Base-by-base conservation (phyloP, 2,797 vertebrate species). In the Siniperca scherzeri region DNA sequence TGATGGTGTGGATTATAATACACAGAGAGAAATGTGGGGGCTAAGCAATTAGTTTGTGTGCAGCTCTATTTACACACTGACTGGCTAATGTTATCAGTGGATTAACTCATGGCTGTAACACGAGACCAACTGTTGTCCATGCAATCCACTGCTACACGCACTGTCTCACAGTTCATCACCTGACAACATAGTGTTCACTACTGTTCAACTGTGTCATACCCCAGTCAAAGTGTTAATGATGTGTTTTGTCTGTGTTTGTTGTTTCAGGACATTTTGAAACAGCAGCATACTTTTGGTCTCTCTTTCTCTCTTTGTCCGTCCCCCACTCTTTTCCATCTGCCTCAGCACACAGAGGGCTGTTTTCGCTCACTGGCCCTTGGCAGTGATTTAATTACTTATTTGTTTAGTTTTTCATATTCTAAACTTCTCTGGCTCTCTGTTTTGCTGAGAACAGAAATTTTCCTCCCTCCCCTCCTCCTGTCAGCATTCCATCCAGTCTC, bases 381-480 rank as follows among this genome's bases (percentile, higher is more conserved):
- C 91, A 92, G 71, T 46, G 78, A 85, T 87, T 91, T 93, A 92
- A 94, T 94, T 94, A 90, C 92, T 93, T 92, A 89, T 94, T 95
- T 94, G 88, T 94, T 94, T 94, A 89, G 87, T 92, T 93, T 91
- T 81, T 91, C 87, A 82, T 91, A 84, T 93, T 92, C 89, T 88
- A 90, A 93, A 92, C 88, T 78, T 90, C 89, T 86, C 84, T 92
- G 80, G 88, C 90, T 89, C 80, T 0, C 11, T 71, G 72, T 88
- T 93, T 80, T 84, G 93, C 94, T 90, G 91, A 94, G 89, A 91
- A 81, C 64, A 50, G 83, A 88, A 56, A 78, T 91, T 91, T 92
- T 81, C 85, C 80, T 85, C 69, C 84, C 85, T 87, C 80, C 82
- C 81, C 74, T 89, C 89, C 90, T 89, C 84, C 91, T 88, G 77